phyloP scores from a whole-genome alignment of 2,113 vertebrate genomes.

The Craseonycteris thonglongyai region DNA sequence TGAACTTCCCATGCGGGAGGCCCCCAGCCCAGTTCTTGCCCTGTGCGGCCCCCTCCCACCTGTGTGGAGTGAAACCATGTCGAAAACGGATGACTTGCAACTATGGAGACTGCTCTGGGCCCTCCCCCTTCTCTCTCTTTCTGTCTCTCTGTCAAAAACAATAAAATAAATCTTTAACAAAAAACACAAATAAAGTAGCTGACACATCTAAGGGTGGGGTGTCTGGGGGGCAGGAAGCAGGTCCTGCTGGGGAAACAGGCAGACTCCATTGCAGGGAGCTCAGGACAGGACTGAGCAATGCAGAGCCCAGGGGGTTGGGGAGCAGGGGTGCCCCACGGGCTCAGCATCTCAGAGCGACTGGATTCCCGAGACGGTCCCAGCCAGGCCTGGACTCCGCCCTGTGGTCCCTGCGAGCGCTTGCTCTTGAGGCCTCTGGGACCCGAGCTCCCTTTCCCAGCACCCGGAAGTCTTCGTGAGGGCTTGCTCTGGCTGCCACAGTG shows the following conservation, averaged over 20 bases:
- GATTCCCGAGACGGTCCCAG: background rate
- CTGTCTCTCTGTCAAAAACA: too few relatives aligned
- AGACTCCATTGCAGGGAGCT: too few relatives aligned
- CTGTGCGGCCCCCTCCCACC: too few relatives aligned
- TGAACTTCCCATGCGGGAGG: too few relatives aligned
- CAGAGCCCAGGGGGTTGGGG: background rate
- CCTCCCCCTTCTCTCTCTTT: too few relatives aligned
- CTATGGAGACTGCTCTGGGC: too few relatives aligned
- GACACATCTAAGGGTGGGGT: too few relatives aligned
- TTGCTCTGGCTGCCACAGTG: background rate
- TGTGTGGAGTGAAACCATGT: too few relatives aligned
- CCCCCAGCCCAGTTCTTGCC: too few relatives aligned
- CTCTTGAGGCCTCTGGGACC: background rate
- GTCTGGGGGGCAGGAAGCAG: background rate
- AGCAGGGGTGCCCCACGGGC: background rate
- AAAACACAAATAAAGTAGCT: too few relatives aligned
- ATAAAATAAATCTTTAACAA: too few relatives aligned
- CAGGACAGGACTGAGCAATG: background rate
- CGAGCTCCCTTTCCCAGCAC: background rate
- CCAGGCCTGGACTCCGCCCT: accelerated
- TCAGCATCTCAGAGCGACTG: background rate
- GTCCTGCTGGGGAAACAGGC: background rate
- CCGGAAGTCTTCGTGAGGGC: background rate
- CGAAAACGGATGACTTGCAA: too few relatives aligned
- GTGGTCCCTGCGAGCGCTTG: background rate